These are phyloP conservation scores for Argyrosomus regius DNA, from an alignment of 2,797 vertebrate genomes.

Conservation along the genomic window DNA sequence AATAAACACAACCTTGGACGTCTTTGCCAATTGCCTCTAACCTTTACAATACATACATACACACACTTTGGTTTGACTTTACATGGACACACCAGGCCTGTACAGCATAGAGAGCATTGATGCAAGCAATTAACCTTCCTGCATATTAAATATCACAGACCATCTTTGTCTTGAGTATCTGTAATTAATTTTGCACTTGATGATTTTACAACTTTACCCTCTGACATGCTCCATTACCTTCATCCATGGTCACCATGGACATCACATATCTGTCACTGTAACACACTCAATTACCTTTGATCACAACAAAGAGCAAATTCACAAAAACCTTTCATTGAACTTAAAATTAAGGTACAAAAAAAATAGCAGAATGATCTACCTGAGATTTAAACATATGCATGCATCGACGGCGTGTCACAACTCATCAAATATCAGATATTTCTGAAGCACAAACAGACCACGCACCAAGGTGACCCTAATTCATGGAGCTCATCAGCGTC, in stretches of 20 bases:
- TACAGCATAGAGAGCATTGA: constrained; percentile 37
- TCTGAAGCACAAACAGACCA: constrained; percentile 56
- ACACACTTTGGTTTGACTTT: constrained; percentile 58
- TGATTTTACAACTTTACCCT: constrained; percentile 80
- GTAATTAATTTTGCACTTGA: constrained; percentile 79
- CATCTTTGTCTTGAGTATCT: constrained; percentile 55
- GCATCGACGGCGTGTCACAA: constrained; percentile 13
- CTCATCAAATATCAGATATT: constrained; percentile 50
- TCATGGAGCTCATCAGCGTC: constrained; percentile 62
- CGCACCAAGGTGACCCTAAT: constrained; percentile 73
- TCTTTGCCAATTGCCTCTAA: constrained; percentile 64
- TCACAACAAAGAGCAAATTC: constrained; percentile 36
- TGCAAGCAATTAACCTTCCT: constrained; percentile 73
- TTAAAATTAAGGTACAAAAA: constrained; percentile 11
- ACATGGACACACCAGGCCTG: constrained; percentile 41
- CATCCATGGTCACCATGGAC: constrained; percentile 55
- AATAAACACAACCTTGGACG: constrained; percentile 73
- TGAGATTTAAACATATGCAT: constrained; percentile 25
- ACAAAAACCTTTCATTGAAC: constrained; percentile 3
- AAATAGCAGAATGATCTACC: not conserved
- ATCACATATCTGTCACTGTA: constrained; percentile 52
- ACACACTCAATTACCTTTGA: constrained; percentile 46
- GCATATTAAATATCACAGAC: constrained; percentile 68
- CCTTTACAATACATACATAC: constrained; percentile 55
- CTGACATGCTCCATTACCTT: constrained; percentile 72